Conservation (phyloP, 2,888 invertebrate species). For the Heliothis peltigera region DNA sequence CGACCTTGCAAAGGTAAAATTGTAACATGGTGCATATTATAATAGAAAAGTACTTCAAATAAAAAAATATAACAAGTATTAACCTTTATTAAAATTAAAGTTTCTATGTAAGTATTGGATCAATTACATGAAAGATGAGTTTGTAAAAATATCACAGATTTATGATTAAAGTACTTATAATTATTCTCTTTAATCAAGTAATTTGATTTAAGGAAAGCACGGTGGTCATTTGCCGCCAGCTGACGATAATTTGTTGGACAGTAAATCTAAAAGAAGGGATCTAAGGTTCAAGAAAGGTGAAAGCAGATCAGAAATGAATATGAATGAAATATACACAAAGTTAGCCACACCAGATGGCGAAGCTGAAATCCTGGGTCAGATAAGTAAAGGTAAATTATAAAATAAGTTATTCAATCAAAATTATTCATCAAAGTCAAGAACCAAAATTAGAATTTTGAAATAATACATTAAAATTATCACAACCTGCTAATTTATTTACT, state of each 20-base stretch:
- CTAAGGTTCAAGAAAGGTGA: constrained; percentile 4
- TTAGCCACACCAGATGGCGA: constrained; percentile 17
- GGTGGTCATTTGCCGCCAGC: neutral
- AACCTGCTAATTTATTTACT: too few species aligned
- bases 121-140: too few species aligned
- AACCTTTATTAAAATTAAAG: too few species aligned
- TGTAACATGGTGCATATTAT: neutral
- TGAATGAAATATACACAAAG: constrained; percentile 33
- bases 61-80: neutral
- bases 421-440: too few species aligned
- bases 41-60: neutral
- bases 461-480: too few species aligned
- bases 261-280: neutral
- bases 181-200: neutral
- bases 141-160: too few species aligned
- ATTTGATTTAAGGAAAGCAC: constrained; percentile 15
- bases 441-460: too few species aligned
- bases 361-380: constrained; percentile 32
- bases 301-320: constrained; percentile 4
- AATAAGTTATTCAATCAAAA: too few species aligned
- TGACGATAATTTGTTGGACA: neutral
- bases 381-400: constrained; percentile 29
- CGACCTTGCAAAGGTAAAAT: neutral
- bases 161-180: neutral
- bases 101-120: too few species aligned